A percentile compares a stretch with the other conserved stretches of the same genome.
Conservation (phyloP, 2,113 vertebrate species). For the Rhadina sibilatrix region DNA sequence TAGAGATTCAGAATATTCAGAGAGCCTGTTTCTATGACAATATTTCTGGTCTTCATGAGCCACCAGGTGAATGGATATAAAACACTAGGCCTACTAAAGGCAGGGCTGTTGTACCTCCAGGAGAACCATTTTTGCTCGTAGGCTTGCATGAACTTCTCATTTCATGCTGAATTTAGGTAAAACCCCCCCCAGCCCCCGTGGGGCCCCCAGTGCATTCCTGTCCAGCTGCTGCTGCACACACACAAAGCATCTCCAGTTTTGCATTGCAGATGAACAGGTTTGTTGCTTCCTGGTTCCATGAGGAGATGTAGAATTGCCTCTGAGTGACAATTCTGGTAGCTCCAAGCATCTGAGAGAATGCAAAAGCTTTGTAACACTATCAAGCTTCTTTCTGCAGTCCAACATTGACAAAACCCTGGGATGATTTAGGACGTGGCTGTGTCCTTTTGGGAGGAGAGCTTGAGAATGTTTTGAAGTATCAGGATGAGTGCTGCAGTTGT, state of each 20-base stretch:
- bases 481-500: neutral
- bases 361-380: slow-evolving; percentile 24
- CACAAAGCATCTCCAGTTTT: slow-evolving; percentile 63
- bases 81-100: slow-evolving; percentile 75
- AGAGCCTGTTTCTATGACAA: slow-evolving; percentile 99
- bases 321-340: slow-evolving; percentile 7
- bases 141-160: slow-evolving; percentile 83
- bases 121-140: slow-evolving; percentile 75
- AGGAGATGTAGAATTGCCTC: slow-evolving; percentile 59
- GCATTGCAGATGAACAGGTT: slow-evolving; percentile 66
- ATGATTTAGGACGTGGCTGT: neutral
- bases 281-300: slow-evolving; percentile 61
- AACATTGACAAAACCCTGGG: slow-evolving; percentile 23
- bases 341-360: slow-evolving; percentile 33
- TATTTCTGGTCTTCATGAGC: slow-evolving; percentile 96
- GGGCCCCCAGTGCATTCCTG: slow-evolving; percentile 57
- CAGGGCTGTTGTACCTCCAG: slow-evolving; percentile 73
- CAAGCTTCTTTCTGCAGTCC: slow-evolving; percentile 63
- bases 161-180: slow-evolving; percentile 70
- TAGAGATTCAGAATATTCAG: slow-evolving; percentile 99
- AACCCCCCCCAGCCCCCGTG: slow-evolving; percentile 17
- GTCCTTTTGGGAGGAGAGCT: neutral
- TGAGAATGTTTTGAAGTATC: neutral
- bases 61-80: slow-evolving; percentile 92
- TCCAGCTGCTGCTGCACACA: slow-evolving; percentile 69